Percentiles rank a stretch among this genome's conserved stretches.
These are phyloP conservation scores for Stegodyphus mimosarum DNA, from an alignment of 1,140 invertebrate genomes.

Conservation along the genomic window DNA sequence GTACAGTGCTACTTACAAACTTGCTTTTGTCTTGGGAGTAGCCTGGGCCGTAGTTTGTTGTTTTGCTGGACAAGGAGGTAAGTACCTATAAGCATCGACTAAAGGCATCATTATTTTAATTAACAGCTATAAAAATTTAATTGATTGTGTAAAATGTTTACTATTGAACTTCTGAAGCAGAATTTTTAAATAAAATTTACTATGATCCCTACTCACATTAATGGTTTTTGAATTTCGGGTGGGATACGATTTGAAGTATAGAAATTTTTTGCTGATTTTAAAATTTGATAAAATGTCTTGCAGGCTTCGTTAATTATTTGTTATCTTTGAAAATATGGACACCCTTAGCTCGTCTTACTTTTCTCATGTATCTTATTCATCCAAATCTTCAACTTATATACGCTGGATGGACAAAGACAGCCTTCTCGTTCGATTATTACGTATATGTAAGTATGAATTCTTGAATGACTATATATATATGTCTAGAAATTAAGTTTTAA, in stretches of 20 bases:
- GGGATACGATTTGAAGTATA: too few species aligned
- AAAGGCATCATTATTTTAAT: not conserved
- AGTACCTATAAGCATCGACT: not conserved
- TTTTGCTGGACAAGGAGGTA: not conserved
- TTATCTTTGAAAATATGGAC: not conserved
- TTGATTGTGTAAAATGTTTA: not conserved
- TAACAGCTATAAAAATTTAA: not conserved
- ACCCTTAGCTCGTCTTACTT: not conserved
- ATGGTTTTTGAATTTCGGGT: too few species aligned
- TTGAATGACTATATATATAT: too few species aligned
- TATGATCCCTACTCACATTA: too few species aligned
- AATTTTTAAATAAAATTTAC: too few species aligned
- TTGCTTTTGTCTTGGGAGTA: not conserved
- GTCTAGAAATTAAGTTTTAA: too few species aligned
- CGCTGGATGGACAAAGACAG: too few species aligned
- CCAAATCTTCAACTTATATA: too few species aligned
- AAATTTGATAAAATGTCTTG: not conserved
- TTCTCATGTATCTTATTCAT: not conserved
- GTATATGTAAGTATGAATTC: too few species aligned
- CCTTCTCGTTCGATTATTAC: too few species aligned
- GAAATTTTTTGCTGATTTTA: too few species aligned
- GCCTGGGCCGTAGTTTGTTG: slow-evolving; percentile 10
- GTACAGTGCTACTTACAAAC: slow-evolving; percentile 6
- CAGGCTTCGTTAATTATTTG: not conserved
- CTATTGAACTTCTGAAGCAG: too few species aligned